Conservation (phyloP, 2,113 vertebrate genomes). For the Dendrocopos noguchii region DNA sequence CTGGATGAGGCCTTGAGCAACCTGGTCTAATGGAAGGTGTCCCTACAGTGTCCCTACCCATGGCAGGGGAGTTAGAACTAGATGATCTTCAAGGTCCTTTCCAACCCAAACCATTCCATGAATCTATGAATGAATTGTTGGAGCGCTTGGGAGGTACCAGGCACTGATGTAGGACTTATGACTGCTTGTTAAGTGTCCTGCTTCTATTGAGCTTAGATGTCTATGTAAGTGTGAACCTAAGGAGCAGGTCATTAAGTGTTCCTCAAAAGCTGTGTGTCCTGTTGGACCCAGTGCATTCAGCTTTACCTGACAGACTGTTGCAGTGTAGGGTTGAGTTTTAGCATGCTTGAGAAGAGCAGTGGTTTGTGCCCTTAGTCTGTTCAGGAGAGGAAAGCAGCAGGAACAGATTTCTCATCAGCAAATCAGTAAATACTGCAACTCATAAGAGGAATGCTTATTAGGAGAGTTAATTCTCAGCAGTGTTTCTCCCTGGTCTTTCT, state of each 20-base stretch:
- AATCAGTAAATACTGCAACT: neutral
- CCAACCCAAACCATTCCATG: too few relatives aligned
- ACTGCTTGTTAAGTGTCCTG: neutral
- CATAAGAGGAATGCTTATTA: neutral
- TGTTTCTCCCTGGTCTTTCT: neutral
- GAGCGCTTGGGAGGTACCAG: neutral
- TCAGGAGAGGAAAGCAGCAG: neutral
- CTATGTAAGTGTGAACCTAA: accelerated
- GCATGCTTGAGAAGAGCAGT: neutral
- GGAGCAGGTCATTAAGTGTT: neutral
- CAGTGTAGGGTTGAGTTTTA: neutral
- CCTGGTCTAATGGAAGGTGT: too few relatives aligned
- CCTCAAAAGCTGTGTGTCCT: neutral
- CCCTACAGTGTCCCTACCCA: too few relatives aligned
- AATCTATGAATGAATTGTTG: neutral
- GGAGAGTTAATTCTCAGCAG: neutral
- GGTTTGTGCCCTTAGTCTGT: neutral
- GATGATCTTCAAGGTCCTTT: too few relatives aligned
- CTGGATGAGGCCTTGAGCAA: too few relatives aligned
- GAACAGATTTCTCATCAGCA: neutral
- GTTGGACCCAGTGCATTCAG: neutral
- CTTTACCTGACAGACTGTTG: neutral
- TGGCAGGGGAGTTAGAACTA: too few relatives aligned
- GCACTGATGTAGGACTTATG: neutral
- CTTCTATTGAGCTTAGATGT: neutral